Percentiles rank a stretch among this genome's conserved stretches.
phyloP scores from a whole-genome alignment of 2,888 invertebrate species.

The Trachelus troglodyta region DNA sequence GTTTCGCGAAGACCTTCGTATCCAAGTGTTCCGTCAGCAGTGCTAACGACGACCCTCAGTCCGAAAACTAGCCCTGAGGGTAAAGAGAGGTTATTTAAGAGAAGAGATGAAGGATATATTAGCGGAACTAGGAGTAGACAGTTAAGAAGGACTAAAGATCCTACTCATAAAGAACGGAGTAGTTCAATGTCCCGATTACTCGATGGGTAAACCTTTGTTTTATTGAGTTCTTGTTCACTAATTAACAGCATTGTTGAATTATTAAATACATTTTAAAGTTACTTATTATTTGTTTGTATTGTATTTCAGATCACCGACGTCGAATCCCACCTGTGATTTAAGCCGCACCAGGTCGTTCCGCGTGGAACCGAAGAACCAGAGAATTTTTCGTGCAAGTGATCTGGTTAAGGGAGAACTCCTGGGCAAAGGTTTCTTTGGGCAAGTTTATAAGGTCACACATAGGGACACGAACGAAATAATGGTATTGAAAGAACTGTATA shows the following conservation, averaged over 20 bases:
- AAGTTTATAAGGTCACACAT: conserved; percentile 92
- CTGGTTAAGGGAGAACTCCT: conserved; percentile 88
- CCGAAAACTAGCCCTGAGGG: conserved; percentile 61
- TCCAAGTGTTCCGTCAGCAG: conserved; percentile 63
- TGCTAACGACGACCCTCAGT: conserved; percentile 65
- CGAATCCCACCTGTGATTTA: conserved; percentile 74
- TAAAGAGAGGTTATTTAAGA: conserved; percentile 69
- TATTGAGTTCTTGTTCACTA: neutral
- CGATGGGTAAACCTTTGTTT: conserved; percentile 72
- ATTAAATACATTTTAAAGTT: neutral
- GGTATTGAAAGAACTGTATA: conserved; percentile 93
- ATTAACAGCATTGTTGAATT: conserved; percentile 1
- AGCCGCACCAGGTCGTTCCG: conserved; percentile 91
- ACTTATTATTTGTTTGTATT: neutral
- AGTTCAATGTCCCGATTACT: conserved; percentile 87
- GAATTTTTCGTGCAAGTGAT: conserved; percentile 93
- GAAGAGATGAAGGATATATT: conserved; percentile 73
- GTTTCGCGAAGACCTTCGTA: conserved; percentile 70
- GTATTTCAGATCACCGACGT: conserved; percentile 58
- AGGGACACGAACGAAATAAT: conserved; percentile 91
- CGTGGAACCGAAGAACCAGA: conserved; percentile 75
- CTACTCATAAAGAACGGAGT: conserved; percentile 81
- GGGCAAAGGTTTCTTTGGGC: conserved; percentile 95
- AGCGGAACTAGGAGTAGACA: conserved; percentile 74
- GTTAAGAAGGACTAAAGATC: conserved; percentile 70